Evolutionary conservation across 2,888 invertebrate species (phyloP).

Genomic region (Nemotelus pantherinus): DNA sequence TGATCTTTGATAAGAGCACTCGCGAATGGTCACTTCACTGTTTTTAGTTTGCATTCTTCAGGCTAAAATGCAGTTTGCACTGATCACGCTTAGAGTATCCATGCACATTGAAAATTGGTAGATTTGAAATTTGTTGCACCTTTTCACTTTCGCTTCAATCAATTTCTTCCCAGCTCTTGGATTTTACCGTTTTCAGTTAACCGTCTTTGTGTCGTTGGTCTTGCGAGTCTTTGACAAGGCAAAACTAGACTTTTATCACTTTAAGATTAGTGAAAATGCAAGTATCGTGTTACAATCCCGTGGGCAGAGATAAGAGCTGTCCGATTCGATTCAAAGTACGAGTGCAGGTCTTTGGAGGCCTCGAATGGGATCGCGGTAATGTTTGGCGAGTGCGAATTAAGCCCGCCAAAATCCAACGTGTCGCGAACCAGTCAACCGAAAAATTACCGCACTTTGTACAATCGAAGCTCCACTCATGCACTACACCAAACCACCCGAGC

Average conservation of each 20-base stretch:
- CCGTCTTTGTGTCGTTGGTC: neutral
- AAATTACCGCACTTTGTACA: constrained; percentile 50
- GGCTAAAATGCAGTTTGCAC: too few relatives aligned
- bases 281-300: constrained; percentile 6
- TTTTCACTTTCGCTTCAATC: neutral
- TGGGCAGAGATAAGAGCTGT: neutral
- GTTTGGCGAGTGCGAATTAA: neutral
- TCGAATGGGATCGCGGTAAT: neutral
- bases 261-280: constrained; percentile 8
- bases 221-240: neutral
- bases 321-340: constrained; percentile 11
- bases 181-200: too few relatives aligned
- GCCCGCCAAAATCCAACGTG: constrained; percentile 15
- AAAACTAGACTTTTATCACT: constrained; percentile 27
- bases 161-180: constrained; percentile 17
- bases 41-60: too few relatives aligned
- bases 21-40: too few relatives aligned
- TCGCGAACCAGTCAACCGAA: constrained; percentile 47
- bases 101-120: too few relatives aligned
- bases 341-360: constrained; percentile 10
- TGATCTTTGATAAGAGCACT: too few relatives aligned
- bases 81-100: too few relatives aligned
- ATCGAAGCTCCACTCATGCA: constrained; percentile 48
- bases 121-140: neutral
- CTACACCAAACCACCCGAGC: constrained; percentile 5